phyloP scores from a whole-genome alignment of 2,797 vertebrate genomes.

The Typhlichthys subterraneus region DNA sequence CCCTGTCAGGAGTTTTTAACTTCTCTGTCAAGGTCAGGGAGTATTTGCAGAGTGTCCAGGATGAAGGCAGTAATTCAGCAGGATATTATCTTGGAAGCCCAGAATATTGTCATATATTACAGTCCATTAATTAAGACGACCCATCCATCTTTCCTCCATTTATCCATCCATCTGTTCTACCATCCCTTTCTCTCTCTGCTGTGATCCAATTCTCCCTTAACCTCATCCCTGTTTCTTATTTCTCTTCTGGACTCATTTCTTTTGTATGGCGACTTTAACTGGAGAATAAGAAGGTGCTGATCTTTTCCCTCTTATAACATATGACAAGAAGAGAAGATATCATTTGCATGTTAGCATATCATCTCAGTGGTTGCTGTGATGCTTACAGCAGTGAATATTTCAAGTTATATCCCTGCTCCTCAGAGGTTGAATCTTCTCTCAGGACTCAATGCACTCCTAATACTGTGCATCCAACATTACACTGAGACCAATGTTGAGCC shows the following conservation, averaged over 20 bases:
- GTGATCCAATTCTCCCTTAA: neutral
- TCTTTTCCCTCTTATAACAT: constrained; percentile 17
- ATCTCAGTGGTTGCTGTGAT: too few species aligned
- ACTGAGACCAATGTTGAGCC: too few species aligned
- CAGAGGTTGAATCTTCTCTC: too few species aligned
- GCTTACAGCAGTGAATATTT: too few species aligned
- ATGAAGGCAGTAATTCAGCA: constrained; percentile 60
- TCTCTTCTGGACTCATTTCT: constrained; percentile 29
- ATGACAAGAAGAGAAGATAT: too few species aligned
- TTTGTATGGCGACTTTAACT: neutral
- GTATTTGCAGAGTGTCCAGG: constrained; percentile 55
- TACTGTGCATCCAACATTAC: too few species aligned
- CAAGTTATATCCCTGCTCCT: too few species aligned
- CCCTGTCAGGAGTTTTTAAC: constrained; percentile 36
- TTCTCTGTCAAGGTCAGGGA: constrained; percentile 59
- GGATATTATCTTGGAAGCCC: constrained; percentile 69
- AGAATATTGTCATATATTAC: constrained; percentile 64
- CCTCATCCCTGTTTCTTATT: constrained; percentile 18
- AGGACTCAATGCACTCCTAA: too few species aligned
- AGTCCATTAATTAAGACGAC: constrained; percentile 68
- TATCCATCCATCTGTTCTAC: neutral
- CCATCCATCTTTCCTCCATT: neutral
- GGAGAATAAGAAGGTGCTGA: too few species aligned
- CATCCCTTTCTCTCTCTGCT: neutral
- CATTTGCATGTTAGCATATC: too few species aligned